Evolutionary conservation across 2,888 invertebrate species (phyloP), one percentile per base, ranked within the genome.

Genomic region (Pheosia gnoma): DNA sequence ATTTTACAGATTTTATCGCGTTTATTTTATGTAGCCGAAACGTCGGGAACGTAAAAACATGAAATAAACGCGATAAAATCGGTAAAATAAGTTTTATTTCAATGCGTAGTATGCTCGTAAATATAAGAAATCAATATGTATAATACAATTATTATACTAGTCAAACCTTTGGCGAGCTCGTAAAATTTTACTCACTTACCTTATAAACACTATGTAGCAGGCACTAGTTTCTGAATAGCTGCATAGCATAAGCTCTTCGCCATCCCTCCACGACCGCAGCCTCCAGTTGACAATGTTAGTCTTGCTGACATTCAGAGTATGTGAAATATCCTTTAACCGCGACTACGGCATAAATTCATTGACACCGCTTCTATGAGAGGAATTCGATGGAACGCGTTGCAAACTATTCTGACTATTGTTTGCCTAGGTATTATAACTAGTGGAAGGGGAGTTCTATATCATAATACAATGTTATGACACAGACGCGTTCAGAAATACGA

Each of bases 261-360:
- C 73, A 73, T 75, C 78, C 78, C 76, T 76, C 79, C 76, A 70
- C 68, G 72, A 82, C 87, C 87, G 72, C 88, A 85, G 71, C 78
- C 76, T 74, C 70, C 51, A 74, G 79, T 80, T 83, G 87, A 84
- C 86, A 86, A 84, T 82, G 84, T 83, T 82, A 82, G 80, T 77
- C 80, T 81, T 79, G 77, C 72, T 75, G 80, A 86, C 84, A 86
- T 88, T 86, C 81, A 81, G 84, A 84, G 83, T 84, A 89, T 89
- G 85, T 82, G 82, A 84, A 79, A 79, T 80, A 88, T 87, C 82
- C 81, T 79, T 75, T 75, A 81, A 80, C 85, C 83, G 74, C 83
- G 66, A 68, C 74, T 80, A 80, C 81, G 81, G 78, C 80, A 79
- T 82, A 83, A 85, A 86, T 87, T 78, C 87, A 87, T 84, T 83